Evolutionary conservation across 2,888 invertebrate species (phyloP).

Genomic region (Mimumesa dahlbomi): DNA sequence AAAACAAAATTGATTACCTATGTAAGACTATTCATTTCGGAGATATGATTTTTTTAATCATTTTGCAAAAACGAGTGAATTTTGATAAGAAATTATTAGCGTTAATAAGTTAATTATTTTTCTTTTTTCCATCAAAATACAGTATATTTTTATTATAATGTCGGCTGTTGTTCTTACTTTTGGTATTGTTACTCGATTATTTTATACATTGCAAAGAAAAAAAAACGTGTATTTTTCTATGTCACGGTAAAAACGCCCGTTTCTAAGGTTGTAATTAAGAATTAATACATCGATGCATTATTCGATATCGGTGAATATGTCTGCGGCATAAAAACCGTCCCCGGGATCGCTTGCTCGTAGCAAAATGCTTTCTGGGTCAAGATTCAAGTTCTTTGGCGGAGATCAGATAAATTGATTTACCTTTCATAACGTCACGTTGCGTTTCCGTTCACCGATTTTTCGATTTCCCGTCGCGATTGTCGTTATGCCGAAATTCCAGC

Average conservation of each 20-base stretch:
- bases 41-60: no score
- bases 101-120: no score
- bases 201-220: no score
- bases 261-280: background rate
- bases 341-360: constrained; percentile 65
- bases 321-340: constrained; percentile 74
- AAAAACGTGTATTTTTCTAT: background rate
- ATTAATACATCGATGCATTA: background rate
- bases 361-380: constrained; percentile 75
- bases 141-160: no score
- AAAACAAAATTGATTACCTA: background rate
- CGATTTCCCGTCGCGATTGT: no score
- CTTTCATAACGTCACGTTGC: constrained; percentile 8
- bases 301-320: constrained; percentile 63
- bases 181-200: no score
- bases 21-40: background rate
- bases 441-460: background rate
- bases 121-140: no score
- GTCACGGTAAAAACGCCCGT: background rate
- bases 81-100: background rate
- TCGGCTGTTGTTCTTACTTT: no score
- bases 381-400: constrained; percentile 76
- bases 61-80: background rate
- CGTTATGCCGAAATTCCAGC: no score
- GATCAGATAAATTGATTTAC: constrained; percentile 40